Conservation (phyloP, 2,113 vertebrate species). For the Lanius collurio region DNA sequence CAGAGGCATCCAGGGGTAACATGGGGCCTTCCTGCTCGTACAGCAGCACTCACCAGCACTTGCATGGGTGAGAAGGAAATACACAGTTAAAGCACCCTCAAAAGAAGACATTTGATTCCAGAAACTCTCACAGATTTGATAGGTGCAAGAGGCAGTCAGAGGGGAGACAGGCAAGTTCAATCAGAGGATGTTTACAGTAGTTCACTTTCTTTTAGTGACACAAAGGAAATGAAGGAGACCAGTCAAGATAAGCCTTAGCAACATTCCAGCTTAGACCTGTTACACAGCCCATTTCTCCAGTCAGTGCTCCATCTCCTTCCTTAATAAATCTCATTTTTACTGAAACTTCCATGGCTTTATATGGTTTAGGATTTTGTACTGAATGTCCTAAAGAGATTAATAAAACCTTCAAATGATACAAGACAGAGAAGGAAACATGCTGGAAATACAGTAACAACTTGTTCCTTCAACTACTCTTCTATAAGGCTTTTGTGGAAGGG, state of each 20-base stretch:
- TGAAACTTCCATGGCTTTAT: background rate
- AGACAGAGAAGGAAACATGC: background rate
- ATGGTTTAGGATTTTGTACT: background rate
- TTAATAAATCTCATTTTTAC: background rate
- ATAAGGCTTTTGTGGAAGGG: background rate
- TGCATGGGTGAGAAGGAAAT: background rate
- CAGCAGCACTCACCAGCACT: fast-evolving
- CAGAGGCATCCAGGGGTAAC: background rate
- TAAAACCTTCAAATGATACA: background rate
- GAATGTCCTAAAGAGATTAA: background rate
- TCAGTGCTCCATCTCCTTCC: background rate
- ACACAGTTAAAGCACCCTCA: background rate
- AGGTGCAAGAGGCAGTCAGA: background rate
- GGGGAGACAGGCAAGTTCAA: background rate
- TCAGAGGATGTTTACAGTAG: background rate
- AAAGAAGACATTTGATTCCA: background rate
- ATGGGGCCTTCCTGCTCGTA: fast-evolving
- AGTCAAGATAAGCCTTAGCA: background rate
- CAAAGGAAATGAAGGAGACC: background rate
- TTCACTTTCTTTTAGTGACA: background rate
- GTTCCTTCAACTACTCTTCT: background rate
- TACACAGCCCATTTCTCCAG: background rate
- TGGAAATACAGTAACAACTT: background rate
- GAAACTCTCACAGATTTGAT: background rate
- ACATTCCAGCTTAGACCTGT: background rate